Evolutionary conservation across 2,888 invertebrate genomes (phyloP).

Genomic region (Muscina levida): DNA sequence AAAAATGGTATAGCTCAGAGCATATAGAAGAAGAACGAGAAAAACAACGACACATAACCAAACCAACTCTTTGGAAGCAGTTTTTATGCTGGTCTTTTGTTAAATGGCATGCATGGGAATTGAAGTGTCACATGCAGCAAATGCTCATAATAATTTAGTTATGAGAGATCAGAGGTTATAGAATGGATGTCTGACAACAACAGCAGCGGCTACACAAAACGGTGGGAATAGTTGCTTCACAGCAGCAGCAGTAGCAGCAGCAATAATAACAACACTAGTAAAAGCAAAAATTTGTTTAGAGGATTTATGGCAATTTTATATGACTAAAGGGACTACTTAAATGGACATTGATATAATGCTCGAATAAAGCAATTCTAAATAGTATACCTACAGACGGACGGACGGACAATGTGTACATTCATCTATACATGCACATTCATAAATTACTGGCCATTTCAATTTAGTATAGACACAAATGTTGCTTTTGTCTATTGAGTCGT

Average conservation of each 20-base stretch:
- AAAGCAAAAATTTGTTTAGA: constrained; percentile 56
- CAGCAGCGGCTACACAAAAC: too few species aligned
- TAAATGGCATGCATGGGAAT: constrained; percentile 61
- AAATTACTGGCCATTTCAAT: too few species aligned
- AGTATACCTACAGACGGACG: neutral
- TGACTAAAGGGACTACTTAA: constrained; percentile 65
- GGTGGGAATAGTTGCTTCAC: neutral
- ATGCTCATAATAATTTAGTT: constrained; percentile 65
- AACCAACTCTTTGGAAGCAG: constrained; percentile 23
- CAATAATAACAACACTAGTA: constrained; percentile 34
- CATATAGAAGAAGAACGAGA: neutral
- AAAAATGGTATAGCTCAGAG: neutral
- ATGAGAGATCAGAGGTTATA: constrained; percentile 64
- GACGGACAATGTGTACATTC: too few species aligned
- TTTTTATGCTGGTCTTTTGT: constrained; percentile 30
- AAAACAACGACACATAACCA: neutral
- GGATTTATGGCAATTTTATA: constrained; percentile 64
- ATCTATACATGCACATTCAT: too few species aligned
- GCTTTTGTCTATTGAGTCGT: too few species aligned
- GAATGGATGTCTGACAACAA: constrained; percentile 32
- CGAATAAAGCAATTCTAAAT: neutral
- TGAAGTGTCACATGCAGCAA: constrained; percentile 66
- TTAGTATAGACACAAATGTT: too few species aligned
- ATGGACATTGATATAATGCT: constrained; percentile 61
- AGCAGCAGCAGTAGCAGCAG: neutral